These are phyloP conservation scores for Phylloscopus trochilus DNA, from an alignment of 2,113 vertebrate genomes.

Conservation along the genomic window DNA sequence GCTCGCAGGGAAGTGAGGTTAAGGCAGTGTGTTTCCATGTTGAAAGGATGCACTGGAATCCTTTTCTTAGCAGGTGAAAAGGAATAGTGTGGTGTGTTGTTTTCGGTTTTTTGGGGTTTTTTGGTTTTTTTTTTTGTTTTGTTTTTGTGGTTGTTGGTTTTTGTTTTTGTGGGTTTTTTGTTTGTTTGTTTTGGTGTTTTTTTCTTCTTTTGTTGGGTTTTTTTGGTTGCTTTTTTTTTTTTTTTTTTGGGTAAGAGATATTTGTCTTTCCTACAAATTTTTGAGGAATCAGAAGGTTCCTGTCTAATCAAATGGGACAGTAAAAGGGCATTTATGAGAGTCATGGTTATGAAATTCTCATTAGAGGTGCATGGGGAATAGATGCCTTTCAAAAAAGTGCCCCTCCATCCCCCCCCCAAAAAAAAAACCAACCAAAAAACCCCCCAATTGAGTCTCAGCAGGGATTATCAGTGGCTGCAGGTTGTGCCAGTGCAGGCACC, in stretches of 20 bases:
- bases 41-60: not conserved
- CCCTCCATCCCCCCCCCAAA: too few species aligned
- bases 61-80: not conserved
- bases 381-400: not conserved
- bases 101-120: not conserved
- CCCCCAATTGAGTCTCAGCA: accelerated
- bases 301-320: accelerated
- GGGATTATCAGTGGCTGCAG: not conserved
- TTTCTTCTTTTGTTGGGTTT: too few species aligned
- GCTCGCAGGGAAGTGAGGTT: conserved; percentile 12
- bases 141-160: not conserved
- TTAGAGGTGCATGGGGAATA: not conserved
- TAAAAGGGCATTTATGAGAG: not conserved
- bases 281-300: not conserved
- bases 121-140: not conserved
- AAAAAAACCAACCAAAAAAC: not conserved
- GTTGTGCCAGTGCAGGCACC: not conserved
- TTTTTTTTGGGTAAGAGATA: not conserved
- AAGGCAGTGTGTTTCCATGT: not conserved
- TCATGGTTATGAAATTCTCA: not conserved
- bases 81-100: too few species aligned
- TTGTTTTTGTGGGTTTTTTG: not conserved
- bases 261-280: not conserved
- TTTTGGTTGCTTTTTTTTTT: too few species aligned
- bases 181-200: too few species aligned